phyloP scores from a whole-genome alignment of 2,113 vertebrate species.

The Pelvicachromis taeniatus region DNA sequence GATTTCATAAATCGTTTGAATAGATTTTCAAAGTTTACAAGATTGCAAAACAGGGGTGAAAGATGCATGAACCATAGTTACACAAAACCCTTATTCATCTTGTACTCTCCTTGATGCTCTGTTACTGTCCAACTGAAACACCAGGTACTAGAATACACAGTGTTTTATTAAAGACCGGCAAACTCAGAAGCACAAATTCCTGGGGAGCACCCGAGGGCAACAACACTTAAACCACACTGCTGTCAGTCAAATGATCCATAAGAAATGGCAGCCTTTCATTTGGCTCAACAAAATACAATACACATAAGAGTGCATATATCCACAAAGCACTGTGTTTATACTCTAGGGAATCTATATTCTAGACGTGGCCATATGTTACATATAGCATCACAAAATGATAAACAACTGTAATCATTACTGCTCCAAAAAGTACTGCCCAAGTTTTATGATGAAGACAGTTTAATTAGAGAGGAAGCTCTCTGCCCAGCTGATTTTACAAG shows the following conservation, averaged over 20 bases:
- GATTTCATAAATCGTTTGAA: background rate
- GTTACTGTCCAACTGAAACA: background rate
- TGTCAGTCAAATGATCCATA: background rate
- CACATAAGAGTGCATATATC: background rate
- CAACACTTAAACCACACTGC: background rate
- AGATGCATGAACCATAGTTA: background rate
- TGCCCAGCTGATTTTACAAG: background rate
- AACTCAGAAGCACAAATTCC: background rate
- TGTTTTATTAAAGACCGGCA: slow-evolving; percentile 12
- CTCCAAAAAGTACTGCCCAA: background rate
- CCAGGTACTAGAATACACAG: background rate
- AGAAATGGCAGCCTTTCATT: background rate
- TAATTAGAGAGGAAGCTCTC: background rate
- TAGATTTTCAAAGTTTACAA: background rate
- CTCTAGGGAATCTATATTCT: background rate
- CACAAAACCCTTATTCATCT: background rate
- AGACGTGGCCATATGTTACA: background rate
- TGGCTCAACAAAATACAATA: background rate
- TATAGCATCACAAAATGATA: background rate
- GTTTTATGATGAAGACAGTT: background rate
- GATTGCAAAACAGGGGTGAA: slow-evolving; percentile 10
- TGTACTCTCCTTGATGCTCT: background rate
- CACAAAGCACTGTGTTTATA: background rate
- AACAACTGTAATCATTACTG: background rate
- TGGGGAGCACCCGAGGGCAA: slow-evolving; percentile 7